phyloP scores from a whole-genome alignment of 2,888 invertebrate species.

The Lagria hirta region DNA sequence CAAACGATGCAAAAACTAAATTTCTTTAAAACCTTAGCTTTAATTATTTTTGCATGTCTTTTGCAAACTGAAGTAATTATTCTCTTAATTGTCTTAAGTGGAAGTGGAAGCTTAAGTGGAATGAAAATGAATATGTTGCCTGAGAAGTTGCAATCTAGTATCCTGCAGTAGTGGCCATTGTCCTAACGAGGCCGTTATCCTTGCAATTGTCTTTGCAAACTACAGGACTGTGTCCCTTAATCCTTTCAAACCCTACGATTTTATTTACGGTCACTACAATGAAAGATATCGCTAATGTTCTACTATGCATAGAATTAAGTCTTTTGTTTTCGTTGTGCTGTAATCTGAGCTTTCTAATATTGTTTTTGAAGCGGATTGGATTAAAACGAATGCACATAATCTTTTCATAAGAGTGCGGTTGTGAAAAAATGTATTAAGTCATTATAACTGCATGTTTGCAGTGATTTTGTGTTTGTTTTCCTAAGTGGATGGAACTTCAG shows the following conservation, averaged over 20 bases:
- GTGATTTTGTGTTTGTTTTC: too few species aligned
- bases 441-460: too few species aligned
- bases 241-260: constrained; percentile 26
- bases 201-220: constrained; percentile 28
- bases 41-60: too few species aligned
- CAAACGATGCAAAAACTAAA: too few species aligned
- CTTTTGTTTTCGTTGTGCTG: constrained; percentile 18
- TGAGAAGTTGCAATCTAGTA: constrained; percentile 31
- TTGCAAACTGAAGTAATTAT: too few species aligned
- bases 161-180: constrained; percentile 34
- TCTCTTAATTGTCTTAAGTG: constrained; percentile 16
- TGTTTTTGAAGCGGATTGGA: too few species aligned
- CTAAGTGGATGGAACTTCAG: too few species aligned
- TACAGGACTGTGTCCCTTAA: constrained; percentile 20
- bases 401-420: too few species aligned
- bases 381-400: too few species aligned
- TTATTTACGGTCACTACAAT: constrained; percentile 24
- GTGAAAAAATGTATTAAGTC: too few species aligned
- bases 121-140: constrained; percentile 30
- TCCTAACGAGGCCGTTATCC: constrained; percentile 34
- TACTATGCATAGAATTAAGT: constrained; percentile 16
- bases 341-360: constrained; percentile 19
- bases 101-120: constrained; percentile 18
- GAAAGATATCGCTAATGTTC: constrained; percentile 13
- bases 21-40: too few species aligned